These are phyloP conservation scores for Probaryconus sp. DNA, from an alignment of 1,140 invertebrate species.

Conservation along the genomic window DNA sequence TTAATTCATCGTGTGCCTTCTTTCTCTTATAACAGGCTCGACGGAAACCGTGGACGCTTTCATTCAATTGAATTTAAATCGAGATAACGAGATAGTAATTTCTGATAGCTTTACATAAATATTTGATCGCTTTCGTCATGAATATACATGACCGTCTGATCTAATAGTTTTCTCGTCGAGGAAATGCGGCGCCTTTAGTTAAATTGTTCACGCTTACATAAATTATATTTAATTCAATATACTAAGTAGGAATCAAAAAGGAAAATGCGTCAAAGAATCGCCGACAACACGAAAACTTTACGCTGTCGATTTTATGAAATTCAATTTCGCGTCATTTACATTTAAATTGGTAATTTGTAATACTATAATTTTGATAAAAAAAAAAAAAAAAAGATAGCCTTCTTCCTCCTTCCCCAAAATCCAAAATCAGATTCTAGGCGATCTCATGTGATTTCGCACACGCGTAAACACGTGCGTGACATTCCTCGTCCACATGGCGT, in stretches of 20 bases:
- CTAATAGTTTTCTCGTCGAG: constrained; percentile 17
- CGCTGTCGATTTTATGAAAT: too few species aligned
- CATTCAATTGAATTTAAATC: constrained; percentile 17
- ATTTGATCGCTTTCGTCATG: constrained; percentile 21
- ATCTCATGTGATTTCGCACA: constrained; percentile 9
- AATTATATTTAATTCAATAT: too few species aligned
- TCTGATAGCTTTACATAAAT: constrained; percentile 20
- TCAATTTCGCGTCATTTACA: too few species aligned
- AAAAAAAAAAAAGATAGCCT: too few species aligned
- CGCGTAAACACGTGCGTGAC: constrained; percentile 61
- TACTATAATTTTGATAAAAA: too few species aligned
- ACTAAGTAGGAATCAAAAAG: too few species aligned
- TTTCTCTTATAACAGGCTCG: constrained; percentile 12
- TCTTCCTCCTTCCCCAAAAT: background rate
- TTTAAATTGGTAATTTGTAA: too few species aligned
- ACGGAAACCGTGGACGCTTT: constrained; percentile 9
- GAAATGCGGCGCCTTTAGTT: background rate
- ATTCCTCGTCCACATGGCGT: constrained; percentile 69
- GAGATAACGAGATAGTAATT: constrained; percentile 10
- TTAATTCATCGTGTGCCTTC: background rate
- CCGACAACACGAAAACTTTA: too few species aligned
- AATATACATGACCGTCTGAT: constrained; percentile 1
- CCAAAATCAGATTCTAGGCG: constrained; percentile 2
- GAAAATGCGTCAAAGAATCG: too few species aligned
- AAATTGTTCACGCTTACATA: too few species aligned